Evolutionary conservation across 2,888 invertebrate genomes (phyloP), one percentile per base, ranked within the genome.

Genomic region (Anarsia innoxiella): DNA sequence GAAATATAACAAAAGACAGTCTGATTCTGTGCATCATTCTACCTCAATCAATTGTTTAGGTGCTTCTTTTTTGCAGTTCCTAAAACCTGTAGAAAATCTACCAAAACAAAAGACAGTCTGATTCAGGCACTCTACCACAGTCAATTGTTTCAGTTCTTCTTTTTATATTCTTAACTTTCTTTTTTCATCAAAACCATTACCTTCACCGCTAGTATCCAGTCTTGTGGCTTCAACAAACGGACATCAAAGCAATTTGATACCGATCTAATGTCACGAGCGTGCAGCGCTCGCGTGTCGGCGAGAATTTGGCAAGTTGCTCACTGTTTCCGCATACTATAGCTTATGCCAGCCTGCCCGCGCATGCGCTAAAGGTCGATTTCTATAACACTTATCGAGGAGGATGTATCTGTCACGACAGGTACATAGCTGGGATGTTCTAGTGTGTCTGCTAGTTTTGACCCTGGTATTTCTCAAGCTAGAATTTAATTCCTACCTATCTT

Each of bases 241-340:
- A 32, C 38, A 31, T 31, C 37, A 28, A 19, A 31, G 37, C 31
- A 26, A 33, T 33, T 33, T 31, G 34, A 39, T 39, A 34, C 31
- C 13, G 35, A 39, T 39, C 39, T 31, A 25, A 12, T 35, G 35
- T 39, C 39, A 39, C 35, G 39, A 35, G 11, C 35, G 26, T 13
- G 28, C 14, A 31, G 16, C 35, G 28, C 16, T 33, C 23, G 30
- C 23, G 23, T 23, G 26, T 16, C 23, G 27, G 36, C 36, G 29
- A 32, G 34, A 39, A 39, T 39, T 39, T 34, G 39, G 34, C 34
- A 35, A 34, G 29, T n/a, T 9, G 25, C 39, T 19, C 25, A 12
- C 12, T n/a, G 23, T 23, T 38, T 39, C 39, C 39, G 39, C 39
- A 14, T 39, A 26, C 14, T n/a, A n/a, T n/a, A n/a, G n/a, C n/a